These are phyloP conservation scores for Stomatorhinus ivindoensis DNA, from an alignment of 2,113 vertebrate species.

Conservation along the genomic window DNA sequence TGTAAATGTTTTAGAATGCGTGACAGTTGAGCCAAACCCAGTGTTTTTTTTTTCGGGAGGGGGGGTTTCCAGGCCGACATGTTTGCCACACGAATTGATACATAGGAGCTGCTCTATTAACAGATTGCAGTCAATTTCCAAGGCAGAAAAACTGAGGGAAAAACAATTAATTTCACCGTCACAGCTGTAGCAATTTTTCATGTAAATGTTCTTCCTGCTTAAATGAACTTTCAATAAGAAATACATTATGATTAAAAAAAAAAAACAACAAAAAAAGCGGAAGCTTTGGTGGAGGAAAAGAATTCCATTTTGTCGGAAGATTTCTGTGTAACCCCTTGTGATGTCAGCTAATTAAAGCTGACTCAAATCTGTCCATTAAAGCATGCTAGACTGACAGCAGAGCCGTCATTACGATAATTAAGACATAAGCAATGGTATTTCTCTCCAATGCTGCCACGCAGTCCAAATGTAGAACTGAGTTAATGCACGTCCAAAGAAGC, in stretches of 20 bases:
- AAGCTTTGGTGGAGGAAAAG: neutral
- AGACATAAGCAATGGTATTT: constrained; percentile 21
- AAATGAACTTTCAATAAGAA: constrained; percentile 9
- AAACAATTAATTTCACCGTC: neutral
- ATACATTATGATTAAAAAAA: neutral
- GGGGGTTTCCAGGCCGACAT: neutral
- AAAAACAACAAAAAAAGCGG: neutral
- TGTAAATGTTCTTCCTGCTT: neutral
- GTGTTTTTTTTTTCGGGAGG: too few relatives aligned
- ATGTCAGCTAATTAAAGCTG: constrained; percentile 32
- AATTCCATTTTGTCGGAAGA: neutral
- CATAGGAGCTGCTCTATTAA: neutral
- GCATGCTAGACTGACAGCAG: constrained; percentile 24
- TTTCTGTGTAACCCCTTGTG: neutral
- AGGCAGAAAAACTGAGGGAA: neutral
- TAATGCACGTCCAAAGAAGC: neutral
- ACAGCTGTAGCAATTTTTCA: neutral
- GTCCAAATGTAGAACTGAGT: neutral
- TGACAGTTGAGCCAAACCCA: too few relatives aligned
- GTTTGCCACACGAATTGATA: neutral
- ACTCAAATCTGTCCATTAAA: constrained; percentile 29
- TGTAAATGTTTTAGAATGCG: neutral
- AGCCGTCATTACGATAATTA: constrained; percentile 32
- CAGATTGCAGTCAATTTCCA: neutral
- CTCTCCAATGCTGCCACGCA: neutral